These are phyloP conservation scores for Phalacrocorax pelagicus DNA, from an alignment of 2,113 vertebrate species.

Conservation along the genomic window DNA sequence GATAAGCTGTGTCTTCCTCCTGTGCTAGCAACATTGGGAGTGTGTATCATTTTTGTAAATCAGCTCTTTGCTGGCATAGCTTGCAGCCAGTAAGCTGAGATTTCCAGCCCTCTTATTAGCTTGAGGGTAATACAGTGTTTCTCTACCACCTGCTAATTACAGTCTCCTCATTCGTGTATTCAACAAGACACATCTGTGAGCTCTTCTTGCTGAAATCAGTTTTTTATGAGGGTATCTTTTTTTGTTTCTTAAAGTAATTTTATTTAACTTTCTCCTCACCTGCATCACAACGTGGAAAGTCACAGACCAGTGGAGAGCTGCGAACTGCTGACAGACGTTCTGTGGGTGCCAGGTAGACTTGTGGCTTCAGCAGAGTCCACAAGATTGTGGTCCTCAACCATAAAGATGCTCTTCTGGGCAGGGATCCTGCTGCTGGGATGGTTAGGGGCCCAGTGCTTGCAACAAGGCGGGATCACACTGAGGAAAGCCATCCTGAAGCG, in stretches of 20 bases:
- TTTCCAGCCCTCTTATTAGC: background rate
- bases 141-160: background rate
- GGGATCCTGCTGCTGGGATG: background rate
- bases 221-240: background rate
- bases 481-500: conserved; percentile 76
- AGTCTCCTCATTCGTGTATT: background rate
- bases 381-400: conserved; percentile 52
- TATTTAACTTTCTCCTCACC: background rate
- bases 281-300: background rate
- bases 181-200: background rate
- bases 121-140: background rate
- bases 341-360: conserved; percentile 40
- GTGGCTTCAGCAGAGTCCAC: conserved; percentile 64
- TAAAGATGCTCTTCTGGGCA: conserved; percentile 41
- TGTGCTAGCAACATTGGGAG: background rate
- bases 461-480: conserved; percentile 62
- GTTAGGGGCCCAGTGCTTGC: conserved; percentile 30
- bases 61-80: background rate
- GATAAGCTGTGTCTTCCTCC: background rate
- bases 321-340: conserved; percentile 52
- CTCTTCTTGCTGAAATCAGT: background rate
- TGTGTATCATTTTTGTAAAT: background rate
- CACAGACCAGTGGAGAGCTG: conserved; percentile 56
- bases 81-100: background rate
- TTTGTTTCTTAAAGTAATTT: background rate